Percentiles rank a stretch among this genome's conserved stretches.
These are phyloP conservation scores for Hyaena hyaena DNA, from an alignment of 2,113 vertebrate genomes.

Conservation along the genomic window DNA sequence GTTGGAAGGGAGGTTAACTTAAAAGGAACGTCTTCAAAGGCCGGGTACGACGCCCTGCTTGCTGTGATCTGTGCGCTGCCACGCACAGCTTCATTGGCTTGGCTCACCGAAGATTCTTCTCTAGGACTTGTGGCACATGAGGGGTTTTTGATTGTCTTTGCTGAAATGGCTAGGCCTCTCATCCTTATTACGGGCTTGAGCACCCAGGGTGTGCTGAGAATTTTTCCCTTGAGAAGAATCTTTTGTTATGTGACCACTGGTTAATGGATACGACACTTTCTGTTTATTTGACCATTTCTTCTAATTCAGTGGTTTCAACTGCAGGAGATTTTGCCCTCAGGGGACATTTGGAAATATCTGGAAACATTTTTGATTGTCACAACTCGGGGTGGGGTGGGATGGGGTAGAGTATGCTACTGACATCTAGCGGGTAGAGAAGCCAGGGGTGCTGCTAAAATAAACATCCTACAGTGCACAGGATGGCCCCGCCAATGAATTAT, in stretches of 20 bases:
- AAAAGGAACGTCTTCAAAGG: constrained; percentile 79
- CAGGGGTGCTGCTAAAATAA: neutral
- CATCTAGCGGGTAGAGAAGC: neutral
- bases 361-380: constrained; percentile 38
- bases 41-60: neutral
- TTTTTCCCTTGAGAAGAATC: constrained; percentile 47
- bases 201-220: neutral
- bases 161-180: constrained; percentile 12
- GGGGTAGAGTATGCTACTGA: neutral
- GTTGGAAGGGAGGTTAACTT: constrained; percentile 76
- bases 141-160: constrained; percentile 31
- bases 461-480: neutral
- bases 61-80: constrained; percentile 22
- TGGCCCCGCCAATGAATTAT: neutral
- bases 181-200: neutral
- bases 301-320: constrained; percentile 59
- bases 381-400: neutral
- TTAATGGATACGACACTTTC: constrained; percentile 63
- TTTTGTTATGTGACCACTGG: constrained; percentile 62
- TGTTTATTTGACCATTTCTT: constrained; percentile 60
- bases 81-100: neutral
- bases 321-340: constrained; percentile 17
- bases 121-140: neutral
- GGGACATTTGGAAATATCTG: constrained; percentile 51
- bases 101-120: neutral